phyloP scores from a whole-genome alignment of 2,888 invertebrate genomes.

The Leptopilina syphax region DNA sequence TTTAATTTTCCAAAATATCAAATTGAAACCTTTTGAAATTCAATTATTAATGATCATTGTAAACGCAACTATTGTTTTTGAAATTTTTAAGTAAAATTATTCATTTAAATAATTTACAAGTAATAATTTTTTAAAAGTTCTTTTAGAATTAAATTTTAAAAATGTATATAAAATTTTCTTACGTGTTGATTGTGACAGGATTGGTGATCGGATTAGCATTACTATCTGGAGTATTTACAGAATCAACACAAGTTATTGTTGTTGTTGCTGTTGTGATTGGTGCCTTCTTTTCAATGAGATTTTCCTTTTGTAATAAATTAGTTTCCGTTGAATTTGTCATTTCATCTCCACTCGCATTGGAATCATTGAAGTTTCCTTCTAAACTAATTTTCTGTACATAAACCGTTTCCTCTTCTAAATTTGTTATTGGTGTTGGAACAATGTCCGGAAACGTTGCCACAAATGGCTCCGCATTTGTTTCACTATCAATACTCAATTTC shows the following conservation, averaged over 20 bases:
- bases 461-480: slow-evolving; percentile 51
- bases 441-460: slow-evolving; percentile 1
- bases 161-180: slow-evolving; percentile 22
- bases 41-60: too few relatives aligned
- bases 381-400: background rate
- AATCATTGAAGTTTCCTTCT: slow-evolving; percentile 1
- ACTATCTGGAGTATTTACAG: slow-evolving; percentile 60
- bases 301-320: slow-evolving; percentile 14
- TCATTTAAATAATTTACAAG: too few relatives aligned
- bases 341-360: slow-evolving; percentile 19
- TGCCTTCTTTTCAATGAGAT: background rate
- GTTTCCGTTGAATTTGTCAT: background rate
- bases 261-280: slow-evolving; percentile 14
- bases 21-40: too few relatives aligned
- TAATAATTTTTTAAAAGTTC: too few relatives aligned
- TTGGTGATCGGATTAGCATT: slow-evolving; percentile 67
- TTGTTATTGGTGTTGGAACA: slow-evolving; percentile 1
- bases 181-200: slow-evolving; percentile 63
- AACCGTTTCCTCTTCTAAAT: slow-evolving; percentile 13
- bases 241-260: slow-evolving; percentile 48
- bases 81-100: too few relatives aligned
- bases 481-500: slow-evolving; percentile 57
- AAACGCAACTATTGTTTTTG: too few relatives aligned
- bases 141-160: too few relatives aligned
- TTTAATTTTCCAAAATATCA: too few relatives aligned